These are phyloP conservation scores for Neomicropteryx cornuta DNA, from an alignment of 1,140 invertebrate species.

Conservation along the genomic window DNA sequence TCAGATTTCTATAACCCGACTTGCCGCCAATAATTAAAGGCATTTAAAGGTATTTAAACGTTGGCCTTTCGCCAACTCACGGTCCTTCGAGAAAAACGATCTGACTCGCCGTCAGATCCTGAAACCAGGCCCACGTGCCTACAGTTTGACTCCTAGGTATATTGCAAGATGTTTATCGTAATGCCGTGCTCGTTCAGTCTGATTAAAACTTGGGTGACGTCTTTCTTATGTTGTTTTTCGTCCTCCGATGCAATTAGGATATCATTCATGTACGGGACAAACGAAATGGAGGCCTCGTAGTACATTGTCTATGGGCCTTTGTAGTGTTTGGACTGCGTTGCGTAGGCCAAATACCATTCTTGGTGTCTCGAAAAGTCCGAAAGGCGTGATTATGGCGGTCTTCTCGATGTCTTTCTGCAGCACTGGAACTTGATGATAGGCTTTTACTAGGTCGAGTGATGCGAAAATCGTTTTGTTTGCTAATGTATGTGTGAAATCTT, in stretches of 20 bases:
- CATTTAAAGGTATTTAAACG: too few relatives aligned
- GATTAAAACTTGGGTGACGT: conserved; percentile 9
- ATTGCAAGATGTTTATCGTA: too few relatives aligned
- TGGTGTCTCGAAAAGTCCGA: conserved; percentile 26
- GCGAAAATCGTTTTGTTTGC: conserved; percentile 18
- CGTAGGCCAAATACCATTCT: conserved; percentile 31
- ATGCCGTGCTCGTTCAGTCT: conserved; percentile 4
- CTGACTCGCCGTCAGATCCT: too few relatives aligned
- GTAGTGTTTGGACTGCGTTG: conserved; percentile 37
- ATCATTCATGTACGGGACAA: conserved; percentile 38
- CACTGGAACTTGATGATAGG: conserved; percentile 34
- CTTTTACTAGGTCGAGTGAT: conserved; percentile 27
- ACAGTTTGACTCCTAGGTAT: too few relatives aligned
- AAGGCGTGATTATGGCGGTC: conserved; percentile 27
- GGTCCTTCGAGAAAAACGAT: too few relatives aligned
- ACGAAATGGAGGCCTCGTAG: conserved; percentile 23
- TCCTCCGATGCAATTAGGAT: conserved; percentile 29
- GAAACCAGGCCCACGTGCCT: too few relatives aligned
- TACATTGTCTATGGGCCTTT: conserved; percentile 36
- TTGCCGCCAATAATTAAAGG: too few relatives aligned
- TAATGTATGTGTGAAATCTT: conserved; percentile 26
- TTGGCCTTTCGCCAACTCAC: too few relatives aligned
- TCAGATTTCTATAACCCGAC: too few relatives aligned
- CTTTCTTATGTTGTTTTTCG: conserved; percentile 17
- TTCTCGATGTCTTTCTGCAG: conserved; percentile 21